Evolutionary conservation across 2,888 invertebrate genomes (phyloP), one percentile per base, ranked within the genome.

Genomic region (Lithophane ornitopus): DNA sequence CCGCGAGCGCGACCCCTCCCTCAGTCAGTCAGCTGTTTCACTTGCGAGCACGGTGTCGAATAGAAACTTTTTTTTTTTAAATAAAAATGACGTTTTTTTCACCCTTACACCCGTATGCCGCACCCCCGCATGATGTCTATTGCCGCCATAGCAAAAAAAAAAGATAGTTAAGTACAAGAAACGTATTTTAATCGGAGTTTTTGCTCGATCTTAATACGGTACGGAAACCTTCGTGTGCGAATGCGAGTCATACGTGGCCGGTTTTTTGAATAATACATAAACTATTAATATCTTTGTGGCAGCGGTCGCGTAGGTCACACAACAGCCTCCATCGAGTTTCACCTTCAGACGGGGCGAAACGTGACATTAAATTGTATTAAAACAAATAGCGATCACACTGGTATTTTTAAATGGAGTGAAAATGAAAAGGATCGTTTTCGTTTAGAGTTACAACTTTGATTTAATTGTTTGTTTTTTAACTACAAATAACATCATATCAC

Each of bases 331-430:
- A 78, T 69, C 11, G 8, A 12, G n/a, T 26, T 76, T 82, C 69
- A 82, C 72, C 78, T 78, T 78, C 52, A 78, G 72, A 80, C 80
- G 61, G 63, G 77, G 11, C 59, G 41, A 61, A 41, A 61, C 82
- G 65, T 61, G 56, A 61, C 12, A 12, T 26, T 44, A 71, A 74
- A 56, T 16, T 66, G 4, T 66, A 46, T 82, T 62, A 69, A 78
- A 77, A 78, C 56, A 82, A 80, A 82, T 65, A 65, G 2, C n/a
- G 63, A 58, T 63, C 52, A 63, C 22, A 8, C 11, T 62, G 3
- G 11, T 76, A 58, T 66, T 52, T 80, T 54, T 54, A 59, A 70
- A 66, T n/a, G 1, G 22, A 54, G 3, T 44, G n/a, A 11, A 6
- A n/a, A 14, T 8, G 8, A 16, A 14, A 28, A 28, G 0, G 1